These are phyloP conservation scores for Heliconius congener DNA, from an alignment of 1,140 invertebrate species.

Conservation along the genomic window DNA sequence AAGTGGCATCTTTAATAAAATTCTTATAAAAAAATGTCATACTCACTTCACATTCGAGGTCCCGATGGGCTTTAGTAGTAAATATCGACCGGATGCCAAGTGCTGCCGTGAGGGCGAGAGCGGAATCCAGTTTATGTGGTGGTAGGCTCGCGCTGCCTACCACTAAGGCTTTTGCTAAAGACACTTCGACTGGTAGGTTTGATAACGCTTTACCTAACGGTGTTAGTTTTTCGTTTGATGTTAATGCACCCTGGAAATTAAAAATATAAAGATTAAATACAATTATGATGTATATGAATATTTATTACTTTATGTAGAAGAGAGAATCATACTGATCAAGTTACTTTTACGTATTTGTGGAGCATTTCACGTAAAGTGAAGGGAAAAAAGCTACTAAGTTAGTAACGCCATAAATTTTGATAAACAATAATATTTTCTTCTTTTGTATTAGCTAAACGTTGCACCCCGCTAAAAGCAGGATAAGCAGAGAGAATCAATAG, in stretches of 20 bases:
- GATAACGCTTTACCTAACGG: conserved; percentile 93
- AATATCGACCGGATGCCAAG: conserved; percentile 97
- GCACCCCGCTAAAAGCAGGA: too few relatives aligned
- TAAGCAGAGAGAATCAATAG: too few relatives aligned
- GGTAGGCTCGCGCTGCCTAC: conserved; percentile 94
- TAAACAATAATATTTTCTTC: too few relatives aligned
- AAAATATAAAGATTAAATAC: background rate
- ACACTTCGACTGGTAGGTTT: conserved; percentile 95
- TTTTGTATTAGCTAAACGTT: too few relatives aligned
- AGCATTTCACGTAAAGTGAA: too few relatives aligned
- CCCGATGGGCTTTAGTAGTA: conserved; percentile 92
- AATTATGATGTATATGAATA: too few relatives aligned
- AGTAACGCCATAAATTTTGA: too few relatives aligned
- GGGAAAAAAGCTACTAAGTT: too few relatives aligned
- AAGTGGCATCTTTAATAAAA: too few relatives aligned
- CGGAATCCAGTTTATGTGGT: conserved; percentile 86
- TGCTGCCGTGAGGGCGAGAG: conserved; percentile 94
- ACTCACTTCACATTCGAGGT: conserved; percentile 89
- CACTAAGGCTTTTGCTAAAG: conserved; percentile 97
- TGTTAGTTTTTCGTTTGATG: conserved; percentile 93
- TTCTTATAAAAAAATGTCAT: background rate
- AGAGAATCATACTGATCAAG: too few relatives aligned
- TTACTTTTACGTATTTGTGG: too few relatives aligned
- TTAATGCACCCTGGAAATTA: conserved; percentile 88
- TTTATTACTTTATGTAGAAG: too few relatives aligned